phyloP scores from a whole-genome alignment of 35 echinoderm and acorn worm species.

The Heliocidaris erythrogramma region DNA sequence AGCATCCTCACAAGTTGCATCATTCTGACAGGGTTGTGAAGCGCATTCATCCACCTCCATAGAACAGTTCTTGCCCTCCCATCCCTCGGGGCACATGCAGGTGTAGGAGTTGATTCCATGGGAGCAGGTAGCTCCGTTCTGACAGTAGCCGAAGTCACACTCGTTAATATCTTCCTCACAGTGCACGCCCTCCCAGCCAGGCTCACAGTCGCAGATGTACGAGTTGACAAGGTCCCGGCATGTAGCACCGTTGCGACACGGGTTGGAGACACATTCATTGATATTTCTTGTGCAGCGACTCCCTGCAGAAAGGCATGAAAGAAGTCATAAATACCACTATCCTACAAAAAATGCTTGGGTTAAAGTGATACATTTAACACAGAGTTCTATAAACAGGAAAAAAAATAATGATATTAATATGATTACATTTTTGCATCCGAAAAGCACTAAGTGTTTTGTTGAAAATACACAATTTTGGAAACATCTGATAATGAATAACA shows the following conservation, averaged over 20 bases:
- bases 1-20: conserved; percentile 61
- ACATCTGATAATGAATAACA: no score
- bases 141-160: conserved; percentile 62
- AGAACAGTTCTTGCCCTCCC: conserved; percentile 60
- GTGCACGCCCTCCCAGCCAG: conserved; percentile 76
- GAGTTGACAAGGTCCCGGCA: conserved; percentile 63
- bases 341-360: not conserved
- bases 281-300: conserved; percentile 71
- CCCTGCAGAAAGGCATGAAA: conserved; percentile 42
- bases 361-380: no score
- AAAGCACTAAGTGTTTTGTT: no score
- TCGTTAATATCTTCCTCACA: conserved; percentile 77
- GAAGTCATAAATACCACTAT: not conserved
- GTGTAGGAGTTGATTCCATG: conserved; percentile 75
- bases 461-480: no score
- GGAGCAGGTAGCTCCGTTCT: conserved; percentile 66
- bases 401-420: no score
- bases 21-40: conserved; percentile 72
- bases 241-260: conserved; percentile 57
- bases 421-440: no score
- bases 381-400: no score
- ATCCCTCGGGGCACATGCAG: conserved; percentile 76
- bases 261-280: conserved; percentile 65
- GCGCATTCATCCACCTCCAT: conserved; percentile 76
- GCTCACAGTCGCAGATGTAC: conserved; percentile 62